Base-by-base conservation (phyloP, 2,113 vertebrate genomes). In the Dicentrarchus labrax region DNA sequence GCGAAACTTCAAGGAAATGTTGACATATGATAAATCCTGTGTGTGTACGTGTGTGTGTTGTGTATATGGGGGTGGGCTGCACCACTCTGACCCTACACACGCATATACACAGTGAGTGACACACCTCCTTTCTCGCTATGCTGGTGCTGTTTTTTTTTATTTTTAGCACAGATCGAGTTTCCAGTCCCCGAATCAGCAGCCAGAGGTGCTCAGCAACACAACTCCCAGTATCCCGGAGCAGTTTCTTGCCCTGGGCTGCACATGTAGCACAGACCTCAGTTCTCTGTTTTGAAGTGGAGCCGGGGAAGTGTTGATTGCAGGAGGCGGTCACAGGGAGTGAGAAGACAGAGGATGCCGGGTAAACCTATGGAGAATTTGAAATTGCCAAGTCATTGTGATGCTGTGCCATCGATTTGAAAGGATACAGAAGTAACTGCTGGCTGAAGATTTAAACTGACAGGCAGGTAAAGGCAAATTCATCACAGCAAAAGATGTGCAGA, bases 91-190 rank as follows among this genome's bases (percentile, higher is more conserved):
- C 62, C 72, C 73, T 12, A 74, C 48, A 72, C 66, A 83, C 45
- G 21, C 60, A 85, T 15, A 75, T 43, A 84, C 83, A 79, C 70
- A 80, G 39, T 50, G 16, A 89, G 69, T 45, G 80, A 88, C 87
- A 88, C 92, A 80, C 87, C 88, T 84, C 88, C 87, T 76, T 86
- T 74, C 72, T 88, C 85, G 30, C 75, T 87, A 72, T 83, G 87
- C 88, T 85, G 88, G 73, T 84, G 84, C 80, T 89, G 88, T 88
- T 84, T 85, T 77, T 85, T 77, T 90, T 94, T 95, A 94, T 94
- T 94, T 95, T 95, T 95, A 95, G 95, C 87, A n/a, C 89, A 68
- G 91, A 91, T 95, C 89, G 54, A 87, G 91, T 95, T 95, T 94
- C 94, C 91, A 88, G 84, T 81, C 69, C 61, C 54, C 24, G 78